These are phyloP conservation scores for Bovichtus diacanthus DNA, from an alignment of 2,797 vertebrate species.

Conservation along the genomic window DNA sequence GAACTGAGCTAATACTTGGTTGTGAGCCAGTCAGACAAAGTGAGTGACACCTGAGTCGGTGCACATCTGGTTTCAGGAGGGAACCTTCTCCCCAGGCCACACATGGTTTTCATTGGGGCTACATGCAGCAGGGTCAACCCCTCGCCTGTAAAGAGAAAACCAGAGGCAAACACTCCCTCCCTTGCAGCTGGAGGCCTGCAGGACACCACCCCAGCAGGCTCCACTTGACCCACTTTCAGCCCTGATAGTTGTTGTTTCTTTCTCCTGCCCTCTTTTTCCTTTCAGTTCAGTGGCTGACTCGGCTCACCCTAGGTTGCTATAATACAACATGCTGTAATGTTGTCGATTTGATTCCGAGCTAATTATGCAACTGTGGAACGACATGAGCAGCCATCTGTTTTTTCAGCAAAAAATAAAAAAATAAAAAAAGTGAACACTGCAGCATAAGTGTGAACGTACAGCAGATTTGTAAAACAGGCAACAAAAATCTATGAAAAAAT, in stretches of 20 bases:
- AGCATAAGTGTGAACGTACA: neutral
- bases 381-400: conserved; percentile 6
- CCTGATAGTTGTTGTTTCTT: neutral
- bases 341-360: conserved; percentile 17
- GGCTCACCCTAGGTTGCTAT: conserved; percentile 31
- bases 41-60: conserved; percentile 68
- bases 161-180: conserved; percentile 12
- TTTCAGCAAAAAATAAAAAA: neutral
- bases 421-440: neutral
- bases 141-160: conserved; percentile 50
- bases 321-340: conserved; percentile 47
- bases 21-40: conserved; percentile 27
- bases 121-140: conserved; percentile 59
- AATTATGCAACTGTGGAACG: conserved; percentile 41
- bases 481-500: neutral
- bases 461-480: neutral
- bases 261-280: neutral
- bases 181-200: conserved; percentile 56
- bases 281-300: conserved; percentile 46
- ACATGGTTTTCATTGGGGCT: conserved; percentile 66
- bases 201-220: conserved; percentile 49
- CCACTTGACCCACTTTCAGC: conserved; percentile 71
- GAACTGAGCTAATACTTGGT: conserved; percentile 8
- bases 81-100: conserved; percentile 48
- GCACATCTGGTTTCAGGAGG: conserved; percentile 73